Conservation (phyloP, 2,797 vertebrate genomes). For the Pangasius larnaudii region DNA sequence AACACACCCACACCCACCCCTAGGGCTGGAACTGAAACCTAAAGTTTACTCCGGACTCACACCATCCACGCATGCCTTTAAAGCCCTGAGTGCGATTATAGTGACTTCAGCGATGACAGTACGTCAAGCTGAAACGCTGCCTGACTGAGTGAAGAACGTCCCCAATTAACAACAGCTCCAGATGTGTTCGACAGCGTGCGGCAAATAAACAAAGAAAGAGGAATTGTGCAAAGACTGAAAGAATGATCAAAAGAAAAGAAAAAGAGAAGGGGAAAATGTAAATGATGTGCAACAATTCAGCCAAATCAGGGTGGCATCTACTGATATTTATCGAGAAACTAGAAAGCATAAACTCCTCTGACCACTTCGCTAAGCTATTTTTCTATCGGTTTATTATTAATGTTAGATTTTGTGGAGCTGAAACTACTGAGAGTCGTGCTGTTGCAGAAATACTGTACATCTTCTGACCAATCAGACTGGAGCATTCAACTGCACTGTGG, state of each 20-base stretch:
- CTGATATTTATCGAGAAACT: background rate
- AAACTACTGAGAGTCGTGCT: no score
- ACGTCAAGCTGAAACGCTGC: background rate
- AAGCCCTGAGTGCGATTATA: background rate
- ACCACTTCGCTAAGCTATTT: no score
- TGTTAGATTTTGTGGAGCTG: background rate
- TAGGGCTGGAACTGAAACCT: background rate
- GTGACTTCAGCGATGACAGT: background rate
- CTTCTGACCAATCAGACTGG: background rate
- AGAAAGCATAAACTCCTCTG: background rate
- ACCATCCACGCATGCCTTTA: background rate
- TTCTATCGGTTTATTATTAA: background rate
- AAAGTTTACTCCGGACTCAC: background rate
- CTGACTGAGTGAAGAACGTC: background rate
- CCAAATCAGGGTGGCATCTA: no score
- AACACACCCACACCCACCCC: no score
- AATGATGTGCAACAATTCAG: background rate
- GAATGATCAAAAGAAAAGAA: background rate
- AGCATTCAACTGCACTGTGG: background rate
- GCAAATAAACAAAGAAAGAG: background rate
- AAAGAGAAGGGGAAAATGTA: background rate
- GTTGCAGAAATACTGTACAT: background rate
- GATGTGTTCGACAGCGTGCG: background rate
- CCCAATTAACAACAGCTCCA: slow-evolving; percentile 7
- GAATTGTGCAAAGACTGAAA: background rate